These are phyloP conservation scores for Diploscapter pachys DNA, from an alignment of 1,140 invertebrate species.

Conservation along the genomic window DNA sequence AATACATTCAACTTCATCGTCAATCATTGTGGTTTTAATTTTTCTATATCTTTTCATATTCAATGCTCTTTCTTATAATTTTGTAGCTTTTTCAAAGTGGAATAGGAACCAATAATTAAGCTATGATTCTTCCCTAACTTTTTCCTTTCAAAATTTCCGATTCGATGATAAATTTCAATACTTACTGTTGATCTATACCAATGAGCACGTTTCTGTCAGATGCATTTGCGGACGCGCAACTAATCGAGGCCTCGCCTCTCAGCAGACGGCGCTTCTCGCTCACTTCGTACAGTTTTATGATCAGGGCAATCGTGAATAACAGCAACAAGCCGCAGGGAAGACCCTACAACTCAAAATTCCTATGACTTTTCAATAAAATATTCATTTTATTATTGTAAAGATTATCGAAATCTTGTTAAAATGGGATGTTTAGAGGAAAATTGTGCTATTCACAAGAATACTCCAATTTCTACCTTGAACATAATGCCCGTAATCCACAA, in stretches of 20 bases:
- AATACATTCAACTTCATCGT: too few relatives aligned
- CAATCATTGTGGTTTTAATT: too few relatives aligned
- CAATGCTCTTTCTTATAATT: too few relatives aligned
- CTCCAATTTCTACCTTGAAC: conserved; percentile 35
- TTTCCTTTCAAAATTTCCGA: too few relatives aligned
- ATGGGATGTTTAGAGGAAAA: neutral
- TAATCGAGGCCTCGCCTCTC: conserved; percentile 16
- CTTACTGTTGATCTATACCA: too few relatives aligned
- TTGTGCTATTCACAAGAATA: neutral
- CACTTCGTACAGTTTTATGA: conserved; percentile 36
- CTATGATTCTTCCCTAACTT: too few relatives aligned
- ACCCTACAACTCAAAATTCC: conserved; percentile 13
- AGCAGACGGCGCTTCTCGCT: conserved; percentile 27
- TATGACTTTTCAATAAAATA: neutral
- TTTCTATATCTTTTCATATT: too few relatives aligned
- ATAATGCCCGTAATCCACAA: conserved; percentile 39
- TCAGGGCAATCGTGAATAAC: conserved; percentile 38
- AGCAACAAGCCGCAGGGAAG: conserved; percentile 35
- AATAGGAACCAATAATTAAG: too few relatives aligned
- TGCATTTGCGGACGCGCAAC: too few relatives aligned
- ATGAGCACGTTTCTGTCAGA: too few relatives aligned
- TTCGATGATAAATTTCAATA: too few relatives aligned
- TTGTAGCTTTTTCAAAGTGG: too few relatives aligned
- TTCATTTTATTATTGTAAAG: neutral
- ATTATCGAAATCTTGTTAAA: neutral